These are phyloP conservation scores for Enteromius radiatus DNA, from an alignment of 2,797 vertebrate genomes.

Conservation along the genomic window DNA sequence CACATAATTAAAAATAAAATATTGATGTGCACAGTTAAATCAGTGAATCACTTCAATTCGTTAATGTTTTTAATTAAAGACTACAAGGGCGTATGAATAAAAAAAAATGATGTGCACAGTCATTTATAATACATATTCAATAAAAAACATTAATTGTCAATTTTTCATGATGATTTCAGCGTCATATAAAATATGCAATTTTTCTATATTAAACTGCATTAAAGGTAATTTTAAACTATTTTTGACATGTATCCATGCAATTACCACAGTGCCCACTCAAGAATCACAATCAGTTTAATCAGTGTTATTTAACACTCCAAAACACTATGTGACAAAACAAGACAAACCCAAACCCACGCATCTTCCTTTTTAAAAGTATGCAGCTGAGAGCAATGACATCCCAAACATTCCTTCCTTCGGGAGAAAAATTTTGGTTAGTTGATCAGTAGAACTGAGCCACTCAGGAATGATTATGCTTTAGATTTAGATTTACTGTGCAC, in stretches of 20 bases:
- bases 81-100: no score
- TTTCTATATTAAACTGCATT: neutral
- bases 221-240: neutral
- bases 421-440: slow-evolving; percentile 15
- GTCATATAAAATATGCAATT: neutral
- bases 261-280: neutral
- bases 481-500: slow-evolving; percentile 9
- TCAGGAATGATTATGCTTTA: slow-evolving; percentile 15
- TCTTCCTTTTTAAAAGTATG: neutral
- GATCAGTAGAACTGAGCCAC: slow-evolving; percentile 1
- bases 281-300: neutral
- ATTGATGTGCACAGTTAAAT: neutral
- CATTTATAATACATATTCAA: neutral
- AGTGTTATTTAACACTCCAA: slow-evolving; percentile 16
- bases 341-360: neutral
- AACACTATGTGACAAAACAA: neutral
- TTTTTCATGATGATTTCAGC: neutral
- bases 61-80: no score
- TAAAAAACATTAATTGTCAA: neutral
- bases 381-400: neutral
- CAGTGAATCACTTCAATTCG: no score
- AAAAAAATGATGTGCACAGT: neutral
- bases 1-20: neutral
- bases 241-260: neutral
- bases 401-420: neutral